phyloP scores from a whole-genome alignment of 2,888 invertebrate species.

The Cecidostiba fungosa region DNA sequence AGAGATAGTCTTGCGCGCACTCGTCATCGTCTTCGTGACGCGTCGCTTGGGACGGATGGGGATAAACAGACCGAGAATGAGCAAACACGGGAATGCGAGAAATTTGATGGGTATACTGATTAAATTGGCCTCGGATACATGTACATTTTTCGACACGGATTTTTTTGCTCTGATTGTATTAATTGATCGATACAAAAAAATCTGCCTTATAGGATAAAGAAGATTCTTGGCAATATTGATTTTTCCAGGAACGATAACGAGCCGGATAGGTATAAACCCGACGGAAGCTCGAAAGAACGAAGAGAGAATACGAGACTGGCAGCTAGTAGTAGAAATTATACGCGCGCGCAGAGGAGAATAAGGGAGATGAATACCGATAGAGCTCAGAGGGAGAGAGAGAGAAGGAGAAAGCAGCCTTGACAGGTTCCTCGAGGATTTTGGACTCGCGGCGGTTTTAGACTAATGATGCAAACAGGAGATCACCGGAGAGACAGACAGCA shows the following conservation, averaged over 20 bases:
- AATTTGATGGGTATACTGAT: constrained; percentile 11
- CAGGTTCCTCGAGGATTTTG: constrained; percentile 53
- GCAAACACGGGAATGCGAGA: neutral
- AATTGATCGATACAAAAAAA: too few relatives aligned
- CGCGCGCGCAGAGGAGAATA: neutral
- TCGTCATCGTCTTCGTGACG: neutral
- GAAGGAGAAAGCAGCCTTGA: constrained; percentile 30
- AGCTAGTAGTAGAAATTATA: neutral
- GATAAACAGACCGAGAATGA: neutral
- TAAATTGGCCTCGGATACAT: neutral
- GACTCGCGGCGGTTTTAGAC: constrained; percentile 73
- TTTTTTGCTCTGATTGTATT: too few relatives aligned
- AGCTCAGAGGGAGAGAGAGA: neutral
- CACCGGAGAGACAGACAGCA: constrained; percentile 60
- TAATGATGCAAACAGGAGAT: constrained; percentile 73
- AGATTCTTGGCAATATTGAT: neutral
- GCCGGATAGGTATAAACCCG: neutral
- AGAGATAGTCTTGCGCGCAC: neutral
- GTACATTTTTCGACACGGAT: too few relatives aligned
- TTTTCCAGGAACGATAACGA: neutral
- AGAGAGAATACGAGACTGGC: neutral
- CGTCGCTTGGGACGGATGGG: neutral
- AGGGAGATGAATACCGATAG: constrained; percentile 6
- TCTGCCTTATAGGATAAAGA: too few relatives aligned
- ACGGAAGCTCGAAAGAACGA: neutral